A percentile compares a stretch with the other conserved stretches of the same genome.
These are phyloP conservation scores for Oophaga pumilio DNA, from an alignment of 2,113 vertebrate species.

Conservation along the genomic window DNA sequence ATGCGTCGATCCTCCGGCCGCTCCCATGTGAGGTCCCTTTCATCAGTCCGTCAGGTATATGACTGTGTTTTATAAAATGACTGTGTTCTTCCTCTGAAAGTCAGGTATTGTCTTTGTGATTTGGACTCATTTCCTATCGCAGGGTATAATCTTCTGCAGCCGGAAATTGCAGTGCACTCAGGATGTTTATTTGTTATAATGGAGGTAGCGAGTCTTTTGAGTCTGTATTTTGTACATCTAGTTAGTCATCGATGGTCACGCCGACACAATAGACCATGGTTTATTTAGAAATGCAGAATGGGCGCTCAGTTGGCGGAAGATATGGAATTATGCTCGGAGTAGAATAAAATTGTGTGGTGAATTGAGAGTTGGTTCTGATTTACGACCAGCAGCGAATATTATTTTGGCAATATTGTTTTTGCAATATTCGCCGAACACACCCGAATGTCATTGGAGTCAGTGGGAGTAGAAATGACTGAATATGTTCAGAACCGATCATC, in stretches of 20 bases:
- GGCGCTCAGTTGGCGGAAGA: neutral
- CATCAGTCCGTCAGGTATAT: neutral
- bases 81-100: conserved; percentile 30
- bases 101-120: conserved; percentile 45
- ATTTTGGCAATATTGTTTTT: no score
- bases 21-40: neutral
- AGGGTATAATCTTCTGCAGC: conserved; percentile 44
- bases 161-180: conserved; percentile 31
- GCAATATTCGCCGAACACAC: no score
- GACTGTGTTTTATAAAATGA: conserved; percentile 38
- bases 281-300: conserved; percentile 6
- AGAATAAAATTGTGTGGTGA: neutral
- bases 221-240: conserved; percentile 9
- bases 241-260: conserved; percentile 1
- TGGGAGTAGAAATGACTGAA: no score
- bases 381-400: no score
- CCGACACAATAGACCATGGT: neutral
- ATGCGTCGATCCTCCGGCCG: neutral
- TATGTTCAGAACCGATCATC: no score
- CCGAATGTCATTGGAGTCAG: no score
- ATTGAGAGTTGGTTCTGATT: neutral
- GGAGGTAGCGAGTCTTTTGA: neutral
- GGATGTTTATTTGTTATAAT: conserved; percentile 38
- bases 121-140: conserved; percentile 17
- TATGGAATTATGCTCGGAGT: neutral